Evolutionary conservation across 2,888 invertebrate genomes (phyloP).

Genomic region (Mystacides longicornis): DNA sequence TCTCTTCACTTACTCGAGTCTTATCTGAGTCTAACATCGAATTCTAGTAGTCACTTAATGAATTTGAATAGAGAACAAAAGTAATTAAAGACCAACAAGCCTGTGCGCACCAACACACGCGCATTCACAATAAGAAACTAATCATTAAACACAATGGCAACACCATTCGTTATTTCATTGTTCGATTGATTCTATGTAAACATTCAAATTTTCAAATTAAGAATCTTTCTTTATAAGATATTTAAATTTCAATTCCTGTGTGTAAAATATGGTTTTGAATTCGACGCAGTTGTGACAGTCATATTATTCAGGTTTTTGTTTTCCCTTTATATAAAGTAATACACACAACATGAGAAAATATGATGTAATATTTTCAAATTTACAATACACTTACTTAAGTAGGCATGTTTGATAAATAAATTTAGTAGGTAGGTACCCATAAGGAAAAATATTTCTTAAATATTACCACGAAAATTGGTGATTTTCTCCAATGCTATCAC

Average conservation of each 20-base stretch:
- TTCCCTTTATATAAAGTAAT: too few species aligned
- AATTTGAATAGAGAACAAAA: slow-evolving; percentile 21
- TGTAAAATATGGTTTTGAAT: too few species aligned
- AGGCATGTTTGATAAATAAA: too few species aligned
- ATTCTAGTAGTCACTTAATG: slow-evolving; percentile 11
- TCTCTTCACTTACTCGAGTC: neutral
- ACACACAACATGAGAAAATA: too few species aligned
- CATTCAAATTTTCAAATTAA: slow-evolving; percentile 1
- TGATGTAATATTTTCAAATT: too few species aligned
- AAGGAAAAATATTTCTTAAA: too few species aligned
- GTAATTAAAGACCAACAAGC: slow-evolving; percentile 22
- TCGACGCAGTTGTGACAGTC: too few species aligned
- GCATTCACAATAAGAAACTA: neutral
- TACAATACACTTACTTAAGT: too few species aligned
- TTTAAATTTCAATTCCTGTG: neutral
- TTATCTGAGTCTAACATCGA: slow-evolving; percentile 11
- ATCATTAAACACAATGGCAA: neutral
- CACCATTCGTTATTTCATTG: slow-evolving; percentile 2
- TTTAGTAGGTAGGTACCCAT: too few species aligned
- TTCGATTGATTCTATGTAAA: slow-evolving; percentile 2
- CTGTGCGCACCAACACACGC: slow-evolving; percentile 9
- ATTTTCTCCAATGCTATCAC: too few species aligned
- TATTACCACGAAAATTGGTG: too few species aligned
- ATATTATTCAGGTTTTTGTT: too few species aligned
- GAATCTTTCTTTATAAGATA: neutral